Evolutionary conservation across 2,797 vertebrate genomes (phyloP), one percentile per base, ranked within the genome.

Genomic region (Tapirus indicus): DNA sequence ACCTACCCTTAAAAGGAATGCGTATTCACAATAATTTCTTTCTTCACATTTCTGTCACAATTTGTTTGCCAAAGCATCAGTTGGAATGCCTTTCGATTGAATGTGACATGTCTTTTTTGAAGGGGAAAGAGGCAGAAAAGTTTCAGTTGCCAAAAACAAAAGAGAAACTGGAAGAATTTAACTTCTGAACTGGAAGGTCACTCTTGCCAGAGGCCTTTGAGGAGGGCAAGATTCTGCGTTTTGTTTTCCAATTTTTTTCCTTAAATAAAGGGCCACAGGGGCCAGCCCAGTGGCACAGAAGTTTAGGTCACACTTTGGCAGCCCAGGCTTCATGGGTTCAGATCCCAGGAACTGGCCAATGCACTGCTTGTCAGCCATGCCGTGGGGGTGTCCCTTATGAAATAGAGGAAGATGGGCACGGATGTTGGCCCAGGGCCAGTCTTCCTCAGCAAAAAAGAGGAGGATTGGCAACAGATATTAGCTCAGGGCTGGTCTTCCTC

Each of bases 31-130:
- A 5, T 41, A 8, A 21, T 68, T 91, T 83, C 20, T 52, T 97
- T 87, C 47, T 93, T 88, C 97, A 88, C 16, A 17, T 58, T 97
- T 91, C 41, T 89, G 88, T 97, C 91, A 20, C n/a, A 74, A 44
- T 91, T 44, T 95, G 32, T 92, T 91, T 88, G 29, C 44, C 32
- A 32, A 94, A 68, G 23, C 23, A 49, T 88, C 69, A 11, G n/a
- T 27, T 13, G 47, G 5, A 29, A 0, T 89, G 56, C 56, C 75
- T 91, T 92, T 82, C 23, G 38, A 12, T 8, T 66, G 25, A 29
- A 56, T 87, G 17, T 54, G 75, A n/a, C 75, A 13, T 60, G 10
- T 74, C 21, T 27, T 75, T 52, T 96, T 93, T 87, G 49, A 95
- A 97, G 56, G 83, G 8, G 20, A 35, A 91, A 35, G 69, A 90